A percentile compares a stretch with the other conserved stretches of the same genome.
Conservation (phyloP, 1,140 invertebrate species). For the Trichogramma pretiosum region DNA sequence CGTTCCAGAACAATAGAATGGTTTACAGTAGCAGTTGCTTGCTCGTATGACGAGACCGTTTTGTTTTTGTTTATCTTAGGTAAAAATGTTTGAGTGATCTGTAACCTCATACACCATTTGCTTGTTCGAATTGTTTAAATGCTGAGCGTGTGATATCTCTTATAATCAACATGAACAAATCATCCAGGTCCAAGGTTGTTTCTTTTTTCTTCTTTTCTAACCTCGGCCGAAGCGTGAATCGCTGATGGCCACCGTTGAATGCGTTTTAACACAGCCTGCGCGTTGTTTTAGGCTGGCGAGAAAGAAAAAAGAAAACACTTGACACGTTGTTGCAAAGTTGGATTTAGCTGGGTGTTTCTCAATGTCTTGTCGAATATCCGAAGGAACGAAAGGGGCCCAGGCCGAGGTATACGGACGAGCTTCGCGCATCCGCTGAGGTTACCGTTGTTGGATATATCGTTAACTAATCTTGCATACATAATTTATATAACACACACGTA, state of each 20-base stretch:
- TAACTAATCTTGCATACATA: neutral
- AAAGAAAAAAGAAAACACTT: constrained; percentile 4
- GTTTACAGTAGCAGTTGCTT: constrained; percentile 1
- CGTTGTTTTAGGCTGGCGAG: too few relatives aligned
- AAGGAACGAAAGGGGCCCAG: neutral
- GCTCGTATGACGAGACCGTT: too few relatives aligned
- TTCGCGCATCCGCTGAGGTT: neutral
- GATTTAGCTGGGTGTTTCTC: too few relatives aligned
- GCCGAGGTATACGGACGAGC: constrained; percentile 7
- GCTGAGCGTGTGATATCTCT: too few relatives aligned
- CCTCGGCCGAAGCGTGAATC: constrained; percentile 1
- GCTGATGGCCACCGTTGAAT: too few relatives aligned
- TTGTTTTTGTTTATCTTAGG: too few relatives aligned
- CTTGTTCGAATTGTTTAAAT: too few relatives aligned
- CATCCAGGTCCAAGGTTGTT: constrained; percentile 2
- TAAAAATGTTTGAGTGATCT: too few relatives aligned
- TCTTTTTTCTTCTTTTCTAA: neutral
- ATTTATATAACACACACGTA: neutral
- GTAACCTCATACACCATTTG: too few relatives aligned
- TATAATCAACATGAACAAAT: constrained; percentile 8
- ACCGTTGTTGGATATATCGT: neutral
- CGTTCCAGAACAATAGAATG: neutral
- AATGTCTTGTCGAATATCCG: too few relatives aligned
- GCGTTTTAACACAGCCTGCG: too few relatives aligned
- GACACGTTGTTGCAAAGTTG: too few relatives aligned